Conservation (phyloP, 2,113 vertebrate species). For the Jacana jacana region DNA sequence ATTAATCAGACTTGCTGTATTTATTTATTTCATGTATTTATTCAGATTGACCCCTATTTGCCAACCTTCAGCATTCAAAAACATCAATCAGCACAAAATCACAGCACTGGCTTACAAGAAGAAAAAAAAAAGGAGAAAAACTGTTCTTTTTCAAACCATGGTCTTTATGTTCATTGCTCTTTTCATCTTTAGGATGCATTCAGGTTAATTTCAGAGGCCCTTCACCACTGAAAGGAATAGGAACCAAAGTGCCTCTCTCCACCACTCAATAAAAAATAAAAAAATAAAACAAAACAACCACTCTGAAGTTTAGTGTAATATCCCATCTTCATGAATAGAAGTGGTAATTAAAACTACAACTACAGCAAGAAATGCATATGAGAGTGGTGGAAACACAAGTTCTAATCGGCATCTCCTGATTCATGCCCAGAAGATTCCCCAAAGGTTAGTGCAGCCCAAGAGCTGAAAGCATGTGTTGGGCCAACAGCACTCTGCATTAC, state of each 20-base stretch:
- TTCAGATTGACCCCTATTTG: background rate
- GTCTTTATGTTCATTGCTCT: background rate
- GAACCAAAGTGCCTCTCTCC: background rate
- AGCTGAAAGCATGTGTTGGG: background rate
- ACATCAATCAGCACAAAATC: background rate
- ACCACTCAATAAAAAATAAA: background rate
- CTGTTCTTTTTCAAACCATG: background rate
- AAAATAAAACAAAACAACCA: background rate
- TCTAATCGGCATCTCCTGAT: background rate
- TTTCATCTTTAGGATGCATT: background rate
- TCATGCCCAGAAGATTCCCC: background rate
- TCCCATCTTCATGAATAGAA: background rate
- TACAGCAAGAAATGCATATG: background rate
- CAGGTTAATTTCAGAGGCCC: background rate
- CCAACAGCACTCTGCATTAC: background rate
- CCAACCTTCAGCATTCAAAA: background rate
- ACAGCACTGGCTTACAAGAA: background rate
- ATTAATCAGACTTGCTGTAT: background rate
- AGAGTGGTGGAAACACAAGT: background rate
- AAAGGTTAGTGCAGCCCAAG: background rate
- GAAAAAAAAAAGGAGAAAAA: no score
- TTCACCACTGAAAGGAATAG: background rate
- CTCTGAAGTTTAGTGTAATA: background rate
- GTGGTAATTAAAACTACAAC: background rate
- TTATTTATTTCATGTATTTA: conserved; percentile 19